A percentile compares a stretch with the other conserved stretches of the same genome.
Evolutionary conservation across 1,140 invertebrate genomes (phyloP).

Genomic region (Nephila pilipes): DNA sequence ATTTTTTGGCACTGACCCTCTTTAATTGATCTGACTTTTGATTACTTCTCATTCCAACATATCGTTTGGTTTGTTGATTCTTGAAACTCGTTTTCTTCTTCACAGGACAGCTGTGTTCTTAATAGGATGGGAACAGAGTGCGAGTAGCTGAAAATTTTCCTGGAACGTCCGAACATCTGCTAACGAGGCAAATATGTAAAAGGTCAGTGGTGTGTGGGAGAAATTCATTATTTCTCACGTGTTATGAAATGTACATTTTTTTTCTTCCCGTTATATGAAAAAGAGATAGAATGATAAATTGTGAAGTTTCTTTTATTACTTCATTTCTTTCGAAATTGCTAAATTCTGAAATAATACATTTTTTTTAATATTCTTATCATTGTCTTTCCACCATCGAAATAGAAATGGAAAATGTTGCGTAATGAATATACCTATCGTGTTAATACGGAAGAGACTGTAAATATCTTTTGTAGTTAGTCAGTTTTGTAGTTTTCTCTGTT

Average conservation of each 20-base stretch:
- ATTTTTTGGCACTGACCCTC: slow-evolving; percentile 31
- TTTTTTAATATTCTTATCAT: not conserved
- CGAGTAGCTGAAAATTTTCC: not conserved
- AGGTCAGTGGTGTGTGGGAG: slow-evolving; percentile 8
- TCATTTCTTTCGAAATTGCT: not conserved
- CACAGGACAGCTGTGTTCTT: slow-evolving; percentile 3
- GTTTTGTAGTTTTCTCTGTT: too few species aligned
- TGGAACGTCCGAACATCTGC: not conserved
- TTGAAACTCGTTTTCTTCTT: slow-evolving; percentile 8
- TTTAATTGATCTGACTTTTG: not conserved
- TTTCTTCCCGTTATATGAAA: not conserved
- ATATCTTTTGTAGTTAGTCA: too few species aligned
- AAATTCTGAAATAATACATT: not conserved
- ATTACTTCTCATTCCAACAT: not conserved
- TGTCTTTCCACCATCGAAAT: not conserved
- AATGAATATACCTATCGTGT: too few species aligned
- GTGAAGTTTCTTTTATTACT: not conserved
- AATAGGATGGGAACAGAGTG: slow-evolving; percentile 3
- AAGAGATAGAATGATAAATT: not conserved
- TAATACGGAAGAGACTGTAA: too few species aligned
- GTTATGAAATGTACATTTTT: not conserved
- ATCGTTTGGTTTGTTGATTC: slow-evolving; percentile 44
- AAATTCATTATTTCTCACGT: not conserved
- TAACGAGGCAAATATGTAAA: slow-evolving; percentile 32
- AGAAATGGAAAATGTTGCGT: not conserved